Percentiles rank a stretch among this genome's conserved stretches.
Conservation (phyloP, 1,140 invertebrate species). For the Bombus cullumanus region DNA sequence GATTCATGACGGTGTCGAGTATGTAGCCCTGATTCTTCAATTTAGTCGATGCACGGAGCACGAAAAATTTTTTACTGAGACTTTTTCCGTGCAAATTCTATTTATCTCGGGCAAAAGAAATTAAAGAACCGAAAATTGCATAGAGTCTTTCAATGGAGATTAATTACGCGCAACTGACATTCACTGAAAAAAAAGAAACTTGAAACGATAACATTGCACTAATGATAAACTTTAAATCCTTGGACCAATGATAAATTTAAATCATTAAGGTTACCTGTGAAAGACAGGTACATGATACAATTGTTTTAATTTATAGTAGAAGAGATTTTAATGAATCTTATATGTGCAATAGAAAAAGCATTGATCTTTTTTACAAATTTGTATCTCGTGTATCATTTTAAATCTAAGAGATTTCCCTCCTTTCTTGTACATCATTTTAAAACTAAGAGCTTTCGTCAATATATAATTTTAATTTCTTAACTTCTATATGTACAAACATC, state of each 20-base stretch:
- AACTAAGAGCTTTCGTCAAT: too few species aligned
- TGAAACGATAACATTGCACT: not conserved
- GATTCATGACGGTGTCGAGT: not conserved
- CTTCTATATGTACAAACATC: too few species aligned
- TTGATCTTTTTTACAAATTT: not conserved
- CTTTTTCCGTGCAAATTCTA: not conserved
- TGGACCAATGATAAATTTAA: too few species aligned
- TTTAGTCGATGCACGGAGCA: not conserved
- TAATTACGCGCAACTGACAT: conserved; percentile 9
- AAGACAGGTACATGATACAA: not conserved
- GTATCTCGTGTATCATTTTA: too few species aligned
- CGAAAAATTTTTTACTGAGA: not conserved
- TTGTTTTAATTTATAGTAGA: too few species aligned
- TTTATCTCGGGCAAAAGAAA: not conserved
- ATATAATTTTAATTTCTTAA: too few species aligned
- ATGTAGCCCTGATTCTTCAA: not conserved
- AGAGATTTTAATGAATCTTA: not conserved
- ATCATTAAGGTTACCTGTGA: too few species aligned
- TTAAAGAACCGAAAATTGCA: not conserved
- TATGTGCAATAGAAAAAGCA: too few species aligned
- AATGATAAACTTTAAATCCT: too few species aligned
- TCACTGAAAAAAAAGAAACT: not conserved
- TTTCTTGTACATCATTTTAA: too few species aligned
- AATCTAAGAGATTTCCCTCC: too few species aligned
- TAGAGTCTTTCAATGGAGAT: not conserved